phyloP scores from a whole-genome alignment of 1,140 invertebrate species.

The Agrilus planipennis region DNA sequence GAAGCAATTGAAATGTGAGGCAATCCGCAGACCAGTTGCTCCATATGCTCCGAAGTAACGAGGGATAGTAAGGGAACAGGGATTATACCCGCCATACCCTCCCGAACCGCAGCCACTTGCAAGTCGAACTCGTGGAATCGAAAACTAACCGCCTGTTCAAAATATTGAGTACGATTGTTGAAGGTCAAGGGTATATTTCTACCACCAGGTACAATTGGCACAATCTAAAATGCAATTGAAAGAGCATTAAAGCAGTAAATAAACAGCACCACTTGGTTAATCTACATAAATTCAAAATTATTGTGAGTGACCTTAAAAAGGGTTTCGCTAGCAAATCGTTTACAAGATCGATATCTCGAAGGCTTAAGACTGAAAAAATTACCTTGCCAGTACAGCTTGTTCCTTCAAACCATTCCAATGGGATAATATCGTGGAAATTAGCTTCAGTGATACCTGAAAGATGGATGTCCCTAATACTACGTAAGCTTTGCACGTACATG shows the following conservation, averaged over 20 bases:
- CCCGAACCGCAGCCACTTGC: constrained; percentile 47
- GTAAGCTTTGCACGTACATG: constrained; percentile 48
- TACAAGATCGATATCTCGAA: too few relatives aligned
- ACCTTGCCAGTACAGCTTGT: constrained; percentile 45
- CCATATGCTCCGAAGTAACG: constrained; percentile 46
- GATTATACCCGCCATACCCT: constrained; percentile 55
- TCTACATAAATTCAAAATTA: too few relatives aligned
- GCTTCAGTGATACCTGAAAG: constrained; percentile 45
- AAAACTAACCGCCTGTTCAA: constrained; percentile 47
- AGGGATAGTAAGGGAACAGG: constrained; percentile 52
- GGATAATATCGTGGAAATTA: constrained; percentile 54
- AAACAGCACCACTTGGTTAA: too few relatives aligned
- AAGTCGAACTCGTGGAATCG: constrained; percentile 52
- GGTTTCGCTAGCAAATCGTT: too few relatives aligned
- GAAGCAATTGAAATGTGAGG: constrained; percentile 49
- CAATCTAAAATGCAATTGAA: too few relatives aligned
- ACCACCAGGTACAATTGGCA: constrained; percentile 50
- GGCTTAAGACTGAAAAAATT: neutral
- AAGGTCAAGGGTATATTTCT: constrained; percentile 47
- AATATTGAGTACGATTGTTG: constrained; percentile 49
- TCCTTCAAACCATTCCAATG: constrained; percentile 51
- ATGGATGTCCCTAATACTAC: constrained; percentile 47
- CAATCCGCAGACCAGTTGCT: constrained; percentile 54
- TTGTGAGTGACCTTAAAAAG: too few relatives aligned
- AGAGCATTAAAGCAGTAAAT: too few relatives aligned